A percentile compares a stretch with the other conserved stretches of the same genome.
Conservation (phyloP, 2,113 vertebrate genomes). For the Megaceryle maxima region DNA sequence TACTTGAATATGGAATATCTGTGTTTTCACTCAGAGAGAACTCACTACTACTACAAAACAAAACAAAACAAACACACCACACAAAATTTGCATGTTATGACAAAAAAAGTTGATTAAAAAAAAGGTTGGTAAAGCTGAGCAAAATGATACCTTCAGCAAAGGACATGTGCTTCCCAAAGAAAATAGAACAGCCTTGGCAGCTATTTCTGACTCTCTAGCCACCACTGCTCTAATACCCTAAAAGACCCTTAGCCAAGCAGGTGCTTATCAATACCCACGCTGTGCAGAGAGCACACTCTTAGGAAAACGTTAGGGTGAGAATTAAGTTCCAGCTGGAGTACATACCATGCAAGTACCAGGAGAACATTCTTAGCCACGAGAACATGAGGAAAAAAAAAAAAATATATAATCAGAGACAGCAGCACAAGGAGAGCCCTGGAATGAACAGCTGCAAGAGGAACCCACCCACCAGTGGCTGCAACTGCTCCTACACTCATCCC, state of each 20-base stretch:
- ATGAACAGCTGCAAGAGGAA: slow-evolving; percentile 67
- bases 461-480: slow-evolving; percentile 2
- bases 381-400: background rate
- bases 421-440: slow-evolving; percentile 50
- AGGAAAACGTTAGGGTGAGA: background rate
- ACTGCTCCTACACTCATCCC: background rate
- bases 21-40: background rate
- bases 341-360: slow-evolving; percentile 29
- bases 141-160: background rate
- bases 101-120: background rate
- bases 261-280: background rate
- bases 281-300: background rate
- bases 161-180: background rate
- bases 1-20: background rate
- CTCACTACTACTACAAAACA: background rate
- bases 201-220: background rate
- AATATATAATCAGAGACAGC: background rate
- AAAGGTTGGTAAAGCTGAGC: background rate
- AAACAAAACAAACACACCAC: background rate
- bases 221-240: background rate
- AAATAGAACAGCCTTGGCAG: background rate
- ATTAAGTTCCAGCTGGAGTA: slow-evolving; percentile 12
- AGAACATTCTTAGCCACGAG: slow-evolving; percentile 48
- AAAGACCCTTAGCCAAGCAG: background rate
- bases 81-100: background rate